Base-by-base conservation (phyloP, 2,888 invertebrate species). In the Standfussiana lucernea region DNA sequence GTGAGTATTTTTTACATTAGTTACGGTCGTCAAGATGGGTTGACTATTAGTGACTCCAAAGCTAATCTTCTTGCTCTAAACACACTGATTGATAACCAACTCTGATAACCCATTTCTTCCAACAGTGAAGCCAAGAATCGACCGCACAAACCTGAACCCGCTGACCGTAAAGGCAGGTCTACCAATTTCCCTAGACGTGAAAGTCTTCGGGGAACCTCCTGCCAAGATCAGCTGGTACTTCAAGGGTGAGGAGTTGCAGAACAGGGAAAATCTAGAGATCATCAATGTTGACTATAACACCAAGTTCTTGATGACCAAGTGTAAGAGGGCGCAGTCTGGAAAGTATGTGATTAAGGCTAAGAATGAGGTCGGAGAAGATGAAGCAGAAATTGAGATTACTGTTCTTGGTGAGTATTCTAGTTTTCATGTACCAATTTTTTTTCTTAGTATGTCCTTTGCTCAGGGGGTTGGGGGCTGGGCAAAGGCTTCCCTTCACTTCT, bases 311-410 rank as follows among this genome's bases (percentile, higher is more conserved):
- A 98, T 99, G 86, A 97, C 98, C 91, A 98, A 98, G 93, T 97
- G 98, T 42, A 98, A 98, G 89, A 97, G 99, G 73, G 96, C 97
- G 6, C 98, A 99, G 91, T 98, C 98, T 77, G 99, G 99, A 50
- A 98, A 98, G 93, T 99, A 99, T 92, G 97, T 97, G 3, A 98
- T 99, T 80, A 98, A 97, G 81, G 99, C 99, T 37, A 98, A 98
- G 93, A 99, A 99, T 93, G 98, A 98, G 92, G 98, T 98, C 11
- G 99, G 99, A 1, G 98, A 98, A 93, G 99, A 99, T 93, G 97
- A 98, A 67, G 99, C 99, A 7, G 98, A 99, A 88, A 97, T 99
- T 56, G 99, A 99, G 89, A 98, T 99, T 53, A 98, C 98, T 42
- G 98, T 99, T 59, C 97, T 99, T 85, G 97, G 97, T 97, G 45